These are phyloP conservation scores for Eremobia ochroleuca DNA, from an alignment of 2,888 invertebrate species.

Conservation along the genomic window DNA sequence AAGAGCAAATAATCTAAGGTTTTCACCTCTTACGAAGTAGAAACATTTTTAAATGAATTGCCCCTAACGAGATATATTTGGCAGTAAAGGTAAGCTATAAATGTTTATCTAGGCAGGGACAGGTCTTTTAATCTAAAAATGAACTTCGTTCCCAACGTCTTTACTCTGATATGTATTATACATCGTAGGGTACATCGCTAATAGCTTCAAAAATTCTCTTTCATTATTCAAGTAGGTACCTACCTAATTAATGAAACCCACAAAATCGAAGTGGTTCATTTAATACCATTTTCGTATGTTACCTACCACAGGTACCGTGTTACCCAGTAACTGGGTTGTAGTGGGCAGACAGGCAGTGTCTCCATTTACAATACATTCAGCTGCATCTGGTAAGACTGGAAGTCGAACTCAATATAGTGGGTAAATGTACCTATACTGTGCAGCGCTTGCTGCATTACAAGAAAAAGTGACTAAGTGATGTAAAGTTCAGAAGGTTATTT, in stretches of 20 bases:
- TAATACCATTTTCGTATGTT: not conserved
- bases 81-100: too few species aligned
- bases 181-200: too few species aligned
- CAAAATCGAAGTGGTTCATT: not conserved
- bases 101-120: too few species aligned
- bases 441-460: not conserved
- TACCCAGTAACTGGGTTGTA: not conserved
- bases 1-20: too few species aligned
- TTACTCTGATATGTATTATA: too few species aligned
- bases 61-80: too few species aligned
- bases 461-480: not conserved
- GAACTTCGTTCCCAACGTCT: too few species aligned
- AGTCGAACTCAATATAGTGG: not conserved
- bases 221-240: not conserved
- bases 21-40: too few species aligned
- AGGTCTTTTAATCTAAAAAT: too few species aligned
- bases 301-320: not conserved
- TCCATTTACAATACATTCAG: not conserved
- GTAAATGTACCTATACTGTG: not conserved
- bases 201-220: too few species aligned
- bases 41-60: too few species aligned
- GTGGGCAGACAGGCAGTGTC: not conserved
- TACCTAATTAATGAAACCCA: not conserved
- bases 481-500: not conserved
- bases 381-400: not conserved